phyloP scores from a whole-genome alignment of 1,140 invertebrate species.

The Drosophila chauvacae region DNA sequence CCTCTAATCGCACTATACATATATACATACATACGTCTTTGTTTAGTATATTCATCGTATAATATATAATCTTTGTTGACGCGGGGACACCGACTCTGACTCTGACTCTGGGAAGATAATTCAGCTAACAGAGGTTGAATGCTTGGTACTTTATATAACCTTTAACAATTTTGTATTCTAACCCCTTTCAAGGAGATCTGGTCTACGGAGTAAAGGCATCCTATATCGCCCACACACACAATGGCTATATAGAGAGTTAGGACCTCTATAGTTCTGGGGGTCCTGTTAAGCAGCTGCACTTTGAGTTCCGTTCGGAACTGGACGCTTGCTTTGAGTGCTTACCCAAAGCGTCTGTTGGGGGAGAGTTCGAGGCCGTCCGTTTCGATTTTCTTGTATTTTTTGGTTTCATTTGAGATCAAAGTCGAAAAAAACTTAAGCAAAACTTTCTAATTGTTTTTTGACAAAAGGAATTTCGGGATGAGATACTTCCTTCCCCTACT shows the following conservation, averaged over 20 bases:
- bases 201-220: slow-evolving; percentile 40
- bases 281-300: slow-evolving; percentile 58
- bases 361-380: slow-evolving; percentile 1
- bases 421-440: neutral
- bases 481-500: neutral
- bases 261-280: slow-evolving; percentile 10
- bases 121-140: slow-evolving; percentile 62
- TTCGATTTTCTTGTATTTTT: slow-evolving; percentile 3
- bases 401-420: neutral
- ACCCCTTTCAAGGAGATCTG: slow-evolving; percentile 8
- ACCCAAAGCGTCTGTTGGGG: neutral
- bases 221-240: slow-evolving; percentile 53
- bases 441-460: too few relatives aligned
- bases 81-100: slow-evolving; percentile 10
- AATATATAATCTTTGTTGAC: slow-evolving; percentile 28
- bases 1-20: slow-evolving; percentile 50
- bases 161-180: slow-evolving; percentile 62
- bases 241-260: slow-evolving; percentile 30
- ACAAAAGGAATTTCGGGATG: neutral
- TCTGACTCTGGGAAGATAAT: slow-evolving; percentile 35
- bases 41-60: slow-evolving; percentile 21
- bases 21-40: slow-evolving; percentile 48
- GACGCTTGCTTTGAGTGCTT: slow-evolving; percentile 18
- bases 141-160: slow-evolving; percentile 51
- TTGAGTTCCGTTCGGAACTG: slow-evolving; percentile 42